Base-by-base conservation (phyloP, 1,140 invertebrate species). In the Grapholita molesta region DNA sequence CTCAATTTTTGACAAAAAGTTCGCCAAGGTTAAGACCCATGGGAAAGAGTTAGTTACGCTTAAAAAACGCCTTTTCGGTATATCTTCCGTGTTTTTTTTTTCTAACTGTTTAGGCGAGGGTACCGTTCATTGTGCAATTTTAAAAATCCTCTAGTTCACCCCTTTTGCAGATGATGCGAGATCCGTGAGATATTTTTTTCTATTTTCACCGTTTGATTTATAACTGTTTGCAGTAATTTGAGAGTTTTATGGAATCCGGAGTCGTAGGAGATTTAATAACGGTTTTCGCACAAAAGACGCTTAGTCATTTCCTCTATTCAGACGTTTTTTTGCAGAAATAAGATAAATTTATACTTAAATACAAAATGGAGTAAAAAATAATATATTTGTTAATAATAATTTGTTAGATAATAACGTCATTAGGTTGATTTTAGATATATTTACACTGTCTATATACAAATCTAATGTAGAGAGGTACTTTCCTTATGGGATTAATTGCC, bases 201-300 rank as follows among this genome's bases (percentile, higher is more conserved):
- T 81, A 42, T 68, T 78, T 78, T 79, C 67, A 55, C 66, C 70
- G 64, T 75, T 79, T 91, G 89, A 90, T 89, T 90, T 89, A 91
- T 91, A 83, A 86, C 83, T 91, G 89, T 91, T 91, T 91, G 84
- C 80, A 74, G 89, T 91, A 89, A 91, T 91, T 90, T 90, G 86
- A 91, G 85, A 90, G 67, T 88, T 90, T 90, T 91, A 89, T 87
- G 78, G 78, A 82, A 67, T 80, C 71, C 77, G 66, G 66, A 71
- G 73, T 84, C 78, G 79, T 85, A 75, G 74, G 77, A 67, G 76
- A 76, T 79, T 82, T 76, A 77, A 78, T 88, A 87, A 87, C 84
- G 84, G 83, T 82, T 84, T 84, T 73, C 53, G 38, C 42, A 69
- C 61, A 65, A 69, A 61, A 69, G 42, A 30, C 25, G 53, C 32